Conservation (phyloP, 2,797 vertebrate genomes). For the Neosilurus mollespiculum region DNA sequence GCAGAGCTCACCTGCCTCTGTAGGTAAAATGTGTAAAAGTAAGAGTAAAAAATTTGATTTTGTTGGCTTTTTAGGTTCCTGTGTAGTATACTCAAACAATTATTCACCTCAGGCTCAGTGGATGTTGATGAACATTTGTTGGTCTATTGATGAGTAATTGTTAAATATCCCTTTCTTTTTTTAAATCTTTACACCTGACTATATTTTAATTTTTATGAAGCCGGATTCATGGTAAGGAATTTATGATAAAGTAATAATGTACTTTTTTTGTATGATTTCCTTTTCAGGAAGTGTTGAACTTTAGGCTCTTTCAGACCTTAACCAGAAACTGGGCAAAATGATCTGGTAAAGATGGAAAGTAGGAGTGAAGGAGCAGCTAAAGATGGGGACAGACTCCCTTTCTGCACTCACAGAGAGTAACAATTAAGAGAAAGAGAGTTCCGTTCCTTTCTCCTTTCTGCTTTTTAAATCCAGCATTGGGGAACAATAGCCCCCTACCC, state of each 20-base stretch:
- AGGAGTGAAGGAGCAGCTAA: conserved; percentile 38
- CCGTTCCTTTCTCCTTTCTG: conserved; percentile 48
- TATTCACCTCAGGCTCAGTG: no score
- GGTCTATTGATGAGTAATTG: no score
- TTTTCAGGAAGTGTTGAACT: conserved; percentile 54
- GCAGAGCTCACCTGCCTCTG: no score
- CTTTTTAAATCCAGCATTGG: conserved; percentile 38
- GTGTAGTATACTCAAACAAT: no score
- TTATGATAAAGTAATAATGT: not conserved
- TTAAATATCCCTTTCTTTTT: not conserved
- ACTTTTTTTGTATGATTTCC: not conserved
- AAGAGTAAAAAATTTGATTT: no score
- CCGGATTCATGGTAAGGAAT: not conserved
- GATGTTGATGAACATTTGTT: no score
- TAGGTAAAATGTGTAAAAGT: no score
- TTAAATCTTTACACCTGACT: not conserved
- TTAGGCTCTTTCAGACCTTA: conserved; percentile 58
- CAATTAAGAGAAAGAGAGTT: conserved; percentile 42
- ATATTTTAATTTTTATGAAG: not conserved
- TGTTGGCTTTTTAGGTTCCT: no score
- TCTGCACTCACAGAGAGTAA: conserved; percentile 39
- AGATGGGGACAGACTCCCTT: conserved; percentile 49
- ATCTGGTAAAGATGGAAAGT: not conserved
- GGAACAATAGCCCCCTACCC: conserved; percentile 60
- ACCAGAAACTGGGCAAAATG: conserved; percentile 70